Evolutionary conservation across 2,797 vertebrate genomes (phyloP), one percentile per base, ranked within the genome.

Genomic region (Platalea minor): DNA sequence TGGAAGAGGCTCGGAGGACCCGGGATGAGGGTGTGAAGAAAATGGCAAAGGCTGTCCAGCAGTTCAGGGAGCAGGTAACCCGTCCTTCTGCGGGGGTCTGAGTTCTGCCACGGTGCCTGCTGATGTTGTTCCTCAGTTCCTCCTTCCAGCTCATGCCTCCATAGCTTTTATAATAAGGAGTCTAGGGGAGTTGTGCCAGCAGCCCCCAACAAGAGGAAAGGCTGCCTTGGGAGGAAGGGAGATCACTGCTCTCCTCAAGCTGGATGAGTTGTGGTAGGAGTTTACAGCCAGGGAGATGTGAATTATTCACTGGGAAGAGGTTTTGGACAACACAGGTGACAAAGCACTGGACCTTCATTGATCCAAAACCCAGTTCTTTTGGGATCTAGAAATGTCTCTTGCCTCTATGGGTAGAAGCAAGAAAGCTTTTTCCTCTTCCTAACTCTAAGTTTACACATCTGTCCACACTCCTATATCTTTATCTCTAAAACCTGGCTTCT

Each of bases 31-130:
- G 96, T 10, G 5, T 96, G 93, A 89, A 85, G 90, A 94, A 96
- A 85, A 96, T 96, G 80, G 91, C 85, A 79, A 94, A 94, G 92
- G 92, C 77, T 70, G 88, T 96, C 28, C 92, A 96, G 87, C 56
- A 78, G 72, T 97, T 96, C 91, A 96, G 89, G 82, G 85, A 95
- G 51, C 90, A 97, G 95, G 94, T 97, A 97, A 96, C 31, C 12
- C 2, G 0, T 88, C 63, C 56, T 81, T 53, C 39, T 28, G 3
- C 3, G 59, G 76, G 73, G 28, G 8, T 45, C 39, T 63, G 61
- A 82, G 76, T 81, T 26, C 33, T 65, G 25, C 26, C 0, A 1
- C 68, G 65, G 48, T 51, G 26, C 75, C 73, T 89, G 57, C 60
- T 70, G 61, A 24, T 31, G 18, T 5, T 82, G 53, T 25, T 64